Conservation (phyloP, 2,113 vertebrate genomes). For the Tapirus terrestris region DNA sequence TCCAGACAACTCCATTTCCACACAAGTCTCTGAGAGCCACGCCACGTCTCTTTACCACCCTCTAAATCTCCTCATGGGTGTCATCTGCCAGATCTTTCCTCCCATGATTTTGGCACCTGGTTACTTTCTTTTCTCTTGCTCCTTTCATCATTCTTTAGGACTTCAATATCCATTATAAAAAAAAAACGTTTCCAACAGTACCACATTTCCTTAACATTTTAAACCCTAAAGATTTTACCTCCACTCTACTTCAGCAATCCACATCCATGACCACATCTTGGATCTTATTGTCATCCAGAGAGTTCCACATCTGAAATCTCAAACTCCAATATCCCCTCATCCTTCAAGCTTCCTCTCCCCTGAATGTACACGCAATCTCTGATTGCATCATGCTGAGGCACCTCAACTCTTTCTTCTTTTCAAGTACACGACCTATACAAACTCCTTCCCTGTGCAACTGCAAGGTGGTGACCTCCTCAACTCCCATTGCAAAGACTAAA, state of each 20-base stretch:
- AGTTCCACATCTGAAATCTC: neutral
- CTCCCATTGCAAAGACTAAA: neutral
- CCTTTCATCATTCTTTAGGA: neutral
- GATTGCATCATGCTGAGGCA: neutral
- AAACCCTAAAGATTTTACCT: neutral
- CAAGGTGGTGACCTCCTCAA: neutral
- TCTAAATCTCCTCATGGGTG: neutral
- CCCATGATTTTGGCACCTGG: neutral
- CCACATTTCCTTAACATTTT: neutral
- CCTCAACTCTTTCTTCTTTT: neutral
- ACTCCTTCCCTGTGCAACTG: neutral
- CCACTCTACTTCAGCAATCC: neutral
- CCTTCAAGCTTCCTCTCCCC: neutral
- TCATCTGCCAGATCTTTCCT: neutral
- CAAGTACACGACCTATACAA: neutral
- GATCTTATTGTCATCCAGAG: neutral
- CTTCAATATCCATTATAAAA: neutral
- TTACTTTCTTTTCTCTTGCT: neutral
- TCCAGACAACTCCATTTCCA: neutral
- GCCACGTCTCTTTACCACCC: neutral
- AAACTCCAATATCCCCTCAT: neutral
- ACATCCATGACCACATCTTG: neutral
- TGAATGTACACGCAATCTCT: neutral
- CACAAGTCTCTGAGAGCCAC: neutral
- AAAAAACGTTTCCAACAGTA: neutral